Evolutionary conservation across 2,888 invertebrate genomes (phyloP), one percentile per base, ranked within the genome.

Genomic region (Boloria euphrosyne): DNA sequence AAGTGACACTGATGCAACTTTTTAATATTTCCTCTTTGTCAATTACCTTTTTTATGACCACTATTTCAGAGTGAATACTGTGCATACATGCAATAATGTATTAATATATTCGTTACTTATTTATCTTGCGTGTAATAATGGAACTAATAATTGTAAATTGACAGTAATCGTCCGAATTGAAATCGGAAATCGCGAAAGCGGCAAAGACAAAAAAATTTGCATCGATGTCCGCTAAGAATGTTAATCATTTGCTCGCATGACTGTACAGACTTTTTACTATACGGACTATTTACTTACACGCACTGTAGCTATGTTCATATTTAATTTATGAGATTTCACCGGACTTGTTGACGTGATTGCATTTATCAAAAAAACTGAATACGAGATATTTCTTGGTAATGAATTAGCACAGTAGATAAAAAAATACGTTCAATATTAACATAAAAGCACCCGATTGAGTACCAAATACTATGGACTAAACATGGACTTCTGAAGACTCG

Each of bases 291-390:
- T 70, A 62, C 67, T 52, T 63, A 69, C 76, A 76, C 75, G 76
- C 76, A 74, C 68, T 57, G 31, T 18, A 58, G 44, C 65, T 61
- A 62, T 67, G 65, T 69, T 73, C 75, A 71, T 71, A 74, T 65
- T 68, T 68, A 72, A 74, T 73, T 66, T 70, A 71, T 73, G 67
- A 66, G 69, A 71, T 76, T 76, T 76, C 77, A 73, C 75, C 72
- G 49, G 70, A 73, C 66, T 73, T 57, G 53, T 62, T 71, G 68
- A 75, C 72, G 69, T 73, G 71, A 72, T 66, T 68, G 53, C 46
- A 58, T 58, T 59, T 68, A 65, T 57, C 49, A 54, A 67, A 72
- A 71, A 71, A 71, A 65, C 63, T 61, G 65, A 46, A 65, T 51
- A 66, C 43, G 18, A 70, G 46, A 61, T 53, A 54, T 65, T 59